Base-by-base conservation (phyloP, 2,113 vertebrate species). In the Octodon degus region DNA sequence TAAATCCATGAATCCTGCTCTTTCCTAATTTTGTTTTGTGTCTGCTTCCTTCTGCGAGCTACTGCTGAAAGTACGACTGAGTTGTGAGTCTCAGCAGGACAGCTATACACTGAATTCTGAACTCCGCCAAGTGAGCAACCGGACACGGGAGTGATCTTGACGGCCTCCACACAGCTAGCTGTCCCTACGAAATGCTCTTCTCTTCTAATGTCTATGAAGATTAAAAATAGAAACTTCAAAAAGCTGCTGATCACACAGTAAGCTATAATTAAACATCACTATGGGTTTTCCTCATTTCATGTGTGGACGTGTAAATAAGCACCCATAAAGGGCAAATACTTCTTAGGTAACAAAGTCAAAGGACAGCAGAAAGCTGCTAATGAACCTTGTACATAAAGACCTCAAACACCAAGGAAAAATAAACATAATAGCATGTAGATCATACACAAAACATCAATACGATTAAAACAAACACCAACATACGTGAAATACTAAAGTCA, bases 271-370 rank as follows among this genome's bases (percentile, higher is more conserved):
- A 92, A 90, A 94, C 84, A 32, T 19, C 88, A 27, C 4, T 86
- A 0, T 72, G 24, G 17, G 7, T 94, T 96, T 87, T 96, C 19
- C 96, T 87, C 80, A 94, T 87, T 94, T 91, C 67, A 37, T n/a
- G 58, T 37, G 1, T 8, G 0, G 5, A 47, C 30, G 87, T 92
- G 92, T 70, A 94, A 87, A 79, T 65, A 94, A 92, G 32, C 30
- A 81, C 9, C 77, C 0, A 82, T 37, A 93, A 87, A 95, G 10
- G 89, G 9, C 13, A 93, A 95, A 68, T 40, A 89, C 70, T 24
- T 55, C 53, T 76, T 70, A 80, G 76, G 47, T 91, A 65, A 81
- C 40, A 95, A 97, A 91, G 89, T 63, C 10, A 68, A n/a, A 7
- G 89, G 53, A 83, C 1, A 5, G 47, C 3, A 2, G 24, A 80